Base-by-base conservation (phyloP, 2,113 vertebrate species). In the Pan paniscus region DNA sequence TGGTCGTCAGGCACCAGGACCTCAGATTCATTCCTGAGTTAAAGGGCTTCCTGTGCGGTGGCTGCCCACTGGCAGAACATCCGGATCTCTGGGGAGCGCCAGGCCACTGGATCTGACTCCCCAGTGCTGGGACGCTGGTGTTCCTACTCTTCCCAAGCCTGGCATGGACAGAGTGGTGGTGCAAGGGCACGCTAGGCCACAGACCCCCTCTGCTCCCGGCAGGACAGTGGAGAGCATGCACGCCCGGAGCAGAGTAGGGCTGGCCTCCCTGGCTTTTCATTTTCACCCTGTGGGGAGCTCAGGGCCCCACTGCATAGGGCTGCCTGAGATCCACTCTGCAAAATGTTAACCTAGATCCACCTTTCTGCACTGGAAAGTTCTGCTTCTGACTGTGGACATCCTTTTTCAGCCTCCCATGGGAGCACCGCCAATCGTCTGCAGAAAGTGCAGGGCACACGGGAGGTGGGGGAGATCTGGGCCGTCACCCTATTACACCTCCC, bases 381-480 rank as follows among this genome's bases (percentile, higher is more conserved):
- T 72, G 43, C 91, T 91, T 93, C 40, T 38, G 90, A 82, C 18
- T 75, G 61, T 46, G 72, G 79, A 93, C 94, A 55, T 13, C 11
- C 35, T 73, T 79, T 38, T 68, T 91, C 3, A 6, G 75, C 12
- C 6, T 52, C 78, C 79, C 20, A 0, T 70, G 9, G 4, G 40
- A 50, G 32, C 76, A 78, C 82, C 27, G 68, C 43, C 87, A 95
- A 91, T 83, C 81, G 22, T 89, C 70, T 85, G 57, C 73, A 96
- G 94, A 95, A 82, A 73, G 50, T 10, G 23, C 52, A 12, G 68
- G 61, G n/a, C 22, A 20, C 50, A 43, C 38, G 1, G 40, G 32
- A 93, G 12, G 50, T 52, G 25, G 43, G 8, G 48, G 11, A 7
- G 14, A 27, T 4, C 8, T 17, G 4, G 61, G 50, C 32, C 11